A percentile compares a stretch with the other conserved stretches of the same genome.
phyloP scores from a whole-genome alignment of 2,888 invertebrate species.

The Drosophila testacea region DNA sequence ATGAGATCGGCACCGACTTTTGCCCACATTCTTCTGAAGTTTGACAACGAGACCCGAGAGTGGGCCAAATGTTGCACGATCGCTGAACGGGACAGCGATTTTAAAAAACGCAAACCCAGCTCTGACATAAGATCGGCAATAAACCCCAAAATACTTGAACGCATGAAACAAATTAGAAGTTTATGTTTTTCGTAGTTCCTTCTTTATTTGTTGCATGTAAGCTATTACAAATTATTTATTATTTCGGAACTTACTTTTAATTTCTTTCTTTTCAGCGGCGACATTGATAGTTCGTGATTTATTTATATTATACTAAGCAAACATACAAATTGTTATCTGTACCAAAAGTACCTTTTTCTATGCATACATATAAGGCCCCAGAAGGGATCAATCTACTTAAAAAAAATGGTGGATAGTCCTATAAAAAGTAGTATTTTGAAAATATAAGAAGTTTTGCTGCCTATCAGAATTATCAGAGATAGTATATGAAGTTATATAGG shows the following conservation, averaged over 20 bases:
- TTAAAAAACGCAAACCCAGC: slow-evolving; percentile 7
- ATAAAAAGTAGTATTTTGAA: too few species aligned
- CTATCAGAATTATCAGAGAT: too few species aligned
- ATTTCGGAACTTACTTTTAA: background rate
- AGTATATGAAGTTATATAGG: too few species aligned
- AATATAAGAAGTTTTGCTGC: too few species aligned
- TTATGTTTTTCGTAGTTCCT: slow-evolving; percentile 3
- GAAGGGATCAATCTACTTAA: too few species aligned
- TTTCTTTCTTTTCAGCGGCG: slow-evolving; percentile 55
- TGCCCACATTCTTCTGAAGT: slow-evolving; percentile 41
- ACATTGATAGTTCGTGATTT: slow-evolving; percentile 1
- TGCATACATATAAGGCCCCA: too few species aligned
- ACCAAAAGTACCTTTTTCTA: too few species aligned
- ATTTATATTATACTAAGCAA: too few species aligned
- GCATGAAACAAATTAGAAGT: slow-evolving; percentile 44
- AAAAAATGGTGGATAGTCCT: too few species aligned
- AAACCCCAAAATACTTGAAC: slow-evolving; percentile 47
- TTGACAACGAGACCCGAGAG: slow-evolving; percentile 41
- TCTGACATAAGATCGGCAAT: slow-evolving; percentile 30
- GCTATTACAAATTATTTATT: slow-evolving; percentile 10
- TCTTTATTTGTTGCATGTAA: slow-evolving; percentile 3
- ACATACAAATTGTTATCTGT: too few species aligned
- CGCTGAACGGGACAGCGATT: background rate
- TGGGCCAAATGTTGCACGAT: slow-evolving; percentile 49
- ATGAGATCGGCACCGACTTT: slow-evolving; percentile 50